phyloP scores from a whole-genome alignment of 2,797 vertebrate genomes.

The Gila robusta region DNA sequence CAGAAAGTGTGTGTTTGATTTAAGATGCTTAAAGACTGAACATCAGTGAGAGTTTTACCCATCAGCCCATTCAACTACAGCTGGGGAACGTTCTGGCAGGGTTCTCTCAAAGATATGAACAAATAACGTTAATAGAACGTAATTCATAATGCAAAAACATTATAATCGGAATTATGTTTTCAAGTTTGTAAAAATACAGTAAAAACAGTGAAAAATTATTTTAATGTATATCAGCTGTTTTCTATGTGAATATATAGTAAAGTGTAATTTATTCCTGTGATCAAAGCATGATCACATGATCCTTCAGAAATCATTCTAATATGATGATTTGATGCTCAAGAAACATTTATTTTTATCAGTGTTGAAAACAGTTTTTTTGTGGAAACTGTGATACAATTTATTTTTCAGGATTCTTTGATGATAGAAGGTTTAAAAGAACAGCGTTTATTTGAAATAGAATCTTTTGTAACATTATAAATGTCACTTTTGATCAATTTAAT shows the following conservation, averaged over 20 bases:
- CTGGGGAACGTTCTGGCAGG: neutral
- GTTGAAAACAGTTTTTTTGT: neutral
- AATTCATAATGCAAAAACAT: no score
- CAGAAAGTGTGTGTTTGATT: neutral
- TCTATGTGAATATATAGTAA: neutral
- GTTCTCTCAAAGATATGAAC: no score
- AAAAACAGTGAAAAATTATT: neutral
- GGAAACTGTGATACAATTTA: neutral
- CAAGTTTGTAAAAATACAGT: neutral
- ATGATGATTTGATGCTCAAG: neutral
- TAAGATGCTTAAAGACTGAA: neutral
- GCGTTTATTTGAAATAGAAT: neutral
- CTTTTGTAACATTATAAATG: neutral
- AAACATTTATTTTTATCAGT: neutral
- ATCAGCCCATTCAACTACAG: neutral
- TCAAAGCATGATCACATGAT: neutral
- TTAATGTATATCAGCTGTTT: rapidly evolving
- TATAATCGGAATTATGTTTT: no score
- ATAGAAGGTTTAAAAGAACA: neutral
- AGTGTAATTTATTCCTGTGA: neutral
- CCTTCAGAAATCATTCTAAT: neutral
- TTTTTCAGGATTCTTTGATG: neutral
- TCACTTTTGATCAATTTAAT: neutral
- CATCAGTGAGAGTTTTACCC: slow-evolving; percentile 6
- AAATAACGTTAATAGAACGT: no score